A percentile compares a stretch with the other conserved stretches of the same genome.
These are phyloP conservation scores for Carassius gibelio DNA, from an alignment of 2,113 vertebrate species.

Conservation along the genomic window DNA sequence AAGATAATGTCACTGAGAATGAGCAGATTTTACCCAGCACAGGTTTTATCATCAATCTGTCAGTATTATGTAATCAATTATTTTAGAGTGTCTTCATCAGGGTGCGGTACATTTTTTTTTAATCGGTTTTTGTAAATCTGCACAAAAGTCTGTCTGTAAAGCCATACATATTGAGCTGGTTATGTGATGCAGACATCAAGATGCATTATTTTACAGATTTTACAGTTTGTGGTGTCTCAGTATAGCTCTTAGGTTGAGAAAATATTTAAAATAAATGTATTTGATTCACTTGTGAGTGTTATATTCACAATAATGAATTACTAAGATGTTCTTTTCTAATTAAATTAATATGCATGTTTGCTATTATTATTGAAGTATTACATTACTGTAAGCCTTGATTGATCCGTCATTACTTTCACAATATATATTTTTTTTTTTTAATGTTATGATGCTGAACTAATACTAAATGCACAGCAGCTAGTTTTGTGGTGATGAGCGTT, in stretches of 20 bases:
- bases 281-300: neutral
- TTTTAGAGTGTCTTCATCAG: neutral
- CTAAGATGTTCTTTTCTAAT: slow-evolving; percentile 19
- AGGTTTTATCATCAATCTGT: slow-evolving; percentile 36
- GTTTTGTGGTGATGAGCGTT: slow-evolving; percentile 7
- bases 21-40: slow-evolving; percentile 18
- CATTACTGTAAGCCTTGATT: neutral
- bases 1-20: slow-evolving; percentile 38
- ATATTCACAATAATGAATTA: slow-evolving; percentile 23
- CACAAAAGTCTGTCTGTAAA: neutral
- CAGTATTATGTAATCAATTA: neutral
- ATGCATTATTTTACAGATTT: neutral
- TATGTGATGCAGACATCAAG: neutral
- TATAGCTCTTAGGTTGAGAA: neutral
- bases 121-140: neutral
- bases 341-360: slow-evolving; percentile 8
- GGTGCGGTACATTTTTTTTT: neutral
- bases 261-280: neutral
- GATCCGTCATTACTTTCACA: neutral
- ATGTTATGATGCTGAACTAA: neutral
- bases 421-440: neutral
- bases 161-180: neutral
- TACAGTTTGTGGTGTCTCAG: neutral
- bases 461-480: neutral
- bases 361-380: neutral